Evolutionary conservation across 2,888 invertebrate genomes (phyloP).

Genomic region (Cotesia congregata): DNA sequence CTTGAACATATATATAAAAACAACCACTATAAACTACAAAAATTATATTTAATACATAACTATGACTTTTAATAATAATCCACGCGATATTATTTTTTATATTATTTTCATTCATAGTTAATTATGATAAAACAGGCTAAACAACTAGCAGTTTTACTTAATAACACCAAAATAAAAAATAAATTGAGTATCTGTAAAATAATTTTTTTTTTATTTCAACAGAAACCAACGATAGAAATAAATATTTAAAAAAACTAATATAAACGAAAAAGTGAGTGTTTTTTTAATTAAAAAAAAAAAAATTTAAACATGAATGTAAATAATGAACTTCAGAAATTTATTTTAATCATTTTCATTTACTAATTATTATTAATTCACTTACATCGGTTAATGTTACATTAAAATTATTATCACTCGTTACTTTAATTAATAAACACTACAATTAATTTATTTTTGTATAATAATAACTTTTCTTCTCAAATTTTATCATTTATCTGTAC

Average conservation of each 20-base stretch:
- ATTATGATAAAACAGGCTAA: not conserved
- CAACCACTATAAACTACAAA: constrained; percentile 36
- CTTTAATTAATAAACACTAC: not conserved
- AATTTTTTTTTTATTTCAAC: too few relatives aligned
- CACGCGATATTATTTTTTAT: not conserved
- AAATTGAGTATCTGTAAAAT: too few relatives aligned
- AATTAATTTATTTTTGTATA: not conserved
- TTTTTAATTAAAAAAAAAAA: not conserved
- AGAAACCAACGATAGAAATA: too few relatives aligned
- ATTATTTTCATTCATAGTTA: not conserved
- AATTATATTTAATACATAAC: not conserved
- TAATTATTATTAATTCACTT: not conserved
- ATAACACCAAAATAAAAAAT: too few relatives aligned
- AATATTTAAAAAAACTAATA: too few relatives aligned
- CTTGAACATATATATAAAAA: constrained; percentile 44
- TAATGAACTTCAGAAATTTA: not conserved
- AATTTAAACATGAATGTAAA: not conserved
- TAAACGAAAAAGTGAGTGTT: too few relatives aligned
- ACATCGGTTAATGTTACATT: not conserved
- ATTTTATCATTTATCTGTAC: not conserved
- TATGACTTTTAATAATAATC: not conserved
- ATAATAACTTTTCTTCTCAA: not conserved
- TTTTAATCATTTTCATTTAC: not conserved
- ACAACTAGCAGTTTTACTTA: too few relatives aligned
- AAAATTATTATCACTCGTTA: not conserved